Base-by-base conservation (phyloP, 2,888 invertebrate species). In the Proisotoma minuta region DNA sequence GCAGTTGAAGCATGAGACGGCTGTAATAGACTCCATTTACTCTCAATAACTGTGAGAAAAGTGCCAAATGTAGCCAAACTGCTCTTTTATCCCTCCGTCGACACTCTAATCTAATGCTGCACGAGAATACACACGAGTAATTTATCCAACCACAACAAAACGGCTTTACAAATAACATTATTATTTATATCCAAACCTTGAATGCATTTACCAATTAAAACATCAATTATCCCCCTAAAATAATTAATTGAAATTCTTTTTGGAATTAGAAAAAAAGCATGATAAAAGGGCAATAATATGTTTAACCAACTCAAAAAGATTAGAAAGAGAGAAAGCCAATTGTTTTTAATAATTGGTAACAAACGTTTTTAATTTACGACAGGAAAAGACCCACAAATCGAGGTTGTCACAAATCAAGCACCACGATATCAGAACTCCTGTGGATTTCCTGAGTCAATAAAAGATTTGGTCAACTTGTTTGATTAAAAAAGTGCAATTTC, bases 41-140 rank as follows among this genome's bases (percentile, higher is more conserved):
- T 69, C 70, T 71, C 69, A 72, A 69, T 70, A 72, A 72, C 69
- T 69, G 72, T 72, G 72, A 68, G 72, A 72, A 71, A 63, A 50
- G 52, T 47, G 63, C 69, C 72, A 72, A 72, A 69, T 72, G 72
- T 69, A 62, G 52, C 66, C 47, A 40, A 56, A 62, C 62, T 69
- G 64, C 64, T 65, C 63, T 63, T 66, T 66, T 65, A 64, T 65
- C 66, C 64, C 60, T 56, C 22, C 51, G 58, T 59, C 62, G 62
- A 62, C 65, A 57, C 49, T 58, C 57, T 51, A 22, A 51, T 22
- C 20, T 51, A 10, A 24, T 22, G 20, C 24, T 24, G 26, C 23
- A 47, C 8, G n/a, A n/a, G n/a, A n/a, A n/a, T n/a, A n/a, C n/a
- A n/a, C n/a, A n/a, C n/a, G n/a, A n/a, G n/a, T n/a, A n/a, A n/a